Evolutionary conservation across 2,888 invertebrate genomes (phyloP).

Genomic region (Rhingia rostrata): DNA sequence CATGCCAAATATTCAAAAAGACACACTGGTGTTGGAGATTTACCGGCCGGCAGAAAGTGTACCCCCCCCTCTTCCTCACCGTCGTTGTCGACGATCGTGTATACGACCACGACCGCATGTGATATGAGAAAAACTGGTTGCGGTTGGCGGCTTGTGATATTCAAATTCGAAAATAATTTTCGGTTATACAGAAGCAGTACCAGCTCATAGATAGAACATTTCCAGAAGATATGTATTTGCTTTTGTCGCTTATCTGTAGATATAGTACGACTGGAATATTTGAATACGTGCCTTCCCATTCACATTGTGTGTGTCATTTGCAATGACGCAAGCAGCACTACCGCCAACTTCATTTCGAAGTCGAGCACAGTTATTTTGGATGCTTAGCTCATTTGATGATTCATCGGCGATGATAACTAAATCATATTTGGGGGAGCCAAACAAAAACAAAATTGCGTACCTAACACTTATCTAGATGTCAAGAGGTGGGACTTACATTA

Average conservation of each 20-base stretch:
- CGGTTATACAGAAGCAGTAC: not conserved
- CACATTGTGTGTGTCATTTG: constrained; percentile 12
- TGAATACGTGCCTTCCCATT: constrained; percentile 15
- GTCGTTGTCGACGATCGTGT: not conserved
- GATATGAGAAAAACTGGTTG: constrained; percentile 28
- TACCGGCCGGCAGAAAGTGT: constrained; percentile 59
- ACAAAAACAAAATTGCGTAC: too few species aligned
- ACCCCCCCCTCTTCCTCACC: constrained; percentile 15
- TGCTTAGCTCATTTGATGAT: constrained; percentile 59
- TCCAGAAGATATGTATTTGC: constrained; percentile 13
- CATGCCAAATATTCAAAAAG: constrained; percentile 29
- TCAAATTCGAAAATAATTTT: not conserved
- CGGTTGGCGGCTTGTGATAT: constrained; percentile 5
- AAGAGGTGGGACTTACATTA: too few species aligned
- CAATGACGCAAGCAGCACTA: constrained; percentile 33
- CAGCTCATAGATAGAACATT: constrained; percentile 9
- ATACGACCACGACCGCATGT: constrained; percentile 14
- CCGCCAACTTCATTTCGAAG: constrained; percentile 24
- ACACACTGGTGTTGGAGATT: constrained; percentile 23
- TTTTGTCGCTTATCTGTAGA: constrained; percentile 17
- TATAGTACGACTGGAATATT: constrained; percentile 17
- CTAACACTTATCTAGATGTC: too few species aligned
- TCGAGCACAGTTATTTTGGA: constrained; percentile 46
- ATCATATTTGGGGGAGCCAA: too few species aligned
- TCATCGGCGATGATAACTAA: not conserved